Evolutionary conservation across 2,797 vertebrate genomes (phyloP).

Genomic region (Bovichtus diacanthus): DNA sequence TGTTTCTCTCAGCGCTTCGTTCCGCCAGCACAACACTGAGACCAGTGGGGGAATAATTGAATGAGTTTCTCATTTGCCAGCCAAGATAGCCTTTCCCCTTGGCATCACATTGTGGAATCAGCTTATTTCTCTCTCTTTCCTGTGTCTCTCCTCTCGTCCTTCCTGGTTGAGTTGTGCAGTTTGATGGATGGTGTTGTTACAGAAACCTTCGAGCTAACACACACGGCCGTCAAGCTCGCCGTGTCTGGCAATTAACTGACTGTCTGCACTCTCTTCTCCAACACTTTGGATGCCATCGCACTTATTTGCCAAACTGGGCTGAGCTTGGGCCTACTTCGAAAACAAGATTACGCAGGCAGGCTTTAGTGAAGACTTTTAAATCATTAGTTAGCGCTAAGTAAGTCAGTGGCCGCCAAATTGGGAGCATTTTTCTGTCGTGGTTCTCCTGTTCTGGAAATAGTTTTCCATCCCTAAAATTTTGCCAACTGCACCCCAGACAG

Average conservation of each 20-base stretch:
- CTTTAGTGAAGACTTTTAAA: slow-evolving; percentile 48
- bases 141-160: slow-evolving; percentile 6
- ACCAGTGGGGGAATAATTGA: slow-evolving; percentile 47
- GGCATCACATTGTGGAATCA: slow-evolving; percentile 56
- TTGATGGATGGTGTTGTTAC: slow-evolving; percentile 82
- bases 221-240: slow-evolving; percentile 41
- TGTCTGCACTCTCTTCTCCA: slow-evolving; percentile 52
- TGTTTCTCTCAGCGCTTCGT: slow-evolving; percentile 31
- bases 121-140: slow-evolving; percentile 27
- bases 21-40: slow-evolving; percentile 19
- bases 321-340: slow-evolving; percentile 6
- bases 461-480: slow-evolving; percentile 52
- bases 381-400: slow-evolving; percentile 42
- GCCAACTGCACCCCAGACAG: slow-evolving; percentile 49
- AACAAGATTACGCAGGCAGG: slow-evolving; percentile 24
- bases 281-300: slow-evolving; percentile 21
- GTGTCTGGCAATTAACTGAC: slow-evolving; percentile 67
- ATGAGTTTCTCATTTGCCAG: slow-evolving; percentile 66
- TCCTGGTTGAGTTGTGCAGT: slow-evolving; percentile 47
- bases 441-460: slow-evolving; percentile 51
- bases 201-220: slow-evolving; percentile 64
- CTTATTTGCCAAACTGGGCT: slow-evolving; percentile 17
- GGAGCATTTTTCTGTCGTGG: slow-evolving; percentile 54
- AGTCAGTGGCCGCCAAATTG: slow-evolving; percentile 48
- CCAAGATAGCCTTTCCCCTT: slow-evolving; percentile 57